These are phyloP conservation scores for Psephotus haematonotus DNA, from an alignment of 2,113 vertebrate species.

Conservation along the genomic window DNA sequence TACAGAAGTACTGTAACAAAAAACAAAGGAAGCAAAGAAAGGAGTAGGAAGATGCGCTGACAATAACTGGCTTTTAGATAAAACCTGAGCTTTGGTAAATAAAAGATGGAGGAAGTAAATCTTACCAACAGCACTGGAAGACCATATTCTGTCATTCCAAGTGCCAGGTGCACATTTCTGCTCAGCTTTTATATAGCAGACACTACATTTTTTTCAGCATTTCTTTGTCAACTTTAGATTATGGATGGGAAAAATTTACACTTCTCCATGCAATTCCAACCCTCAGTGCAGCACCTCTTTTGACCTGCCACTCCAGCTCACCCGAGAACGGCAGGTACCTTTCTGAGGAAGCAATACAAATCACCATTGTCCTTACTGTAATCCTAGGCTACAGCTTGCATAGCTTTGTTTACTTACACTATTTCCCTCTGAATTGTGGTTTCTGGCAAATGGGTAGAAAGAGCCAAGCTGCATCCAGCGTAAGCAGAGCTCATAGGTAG, in stretches of 20 bases:
- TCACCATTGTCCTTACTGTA: neutral
- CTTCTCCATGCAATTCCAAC: neutral
- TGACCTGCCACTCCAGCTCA: neutral
- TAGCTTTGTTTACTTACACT: slow-evolving; percentile 55
- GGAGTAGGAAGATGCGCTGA: neutral
- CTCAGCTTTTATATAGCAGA: neutral
- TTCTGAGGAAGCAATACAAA: neutral
- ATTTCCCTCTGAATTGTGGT: slow-evolving; percentile 83
- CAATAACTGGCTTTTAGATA: neutral
- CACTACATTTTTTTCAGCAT: neutral
- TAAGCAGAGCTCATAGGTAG: slow-evolving; percentile 82
- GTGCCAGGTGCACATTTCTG: neutral
- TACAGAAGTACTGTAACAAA: neutral
- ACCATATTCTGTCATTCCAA: neutral
- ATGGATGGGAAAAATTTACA: neutral
- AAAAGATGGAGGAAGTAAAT: neutral
- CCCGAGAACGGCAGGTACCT: neutral
- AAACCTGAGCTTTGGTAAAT: neutral
- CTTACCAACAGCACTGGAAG: neutral
- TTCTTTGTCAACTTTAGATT: neutral
- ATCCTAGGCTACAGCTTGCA: neutral
- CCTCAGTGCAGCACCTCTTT: neutral
- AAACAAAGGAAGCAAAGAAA: neutral
- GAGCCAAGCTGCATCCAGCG: slow-evolving; percentile 91
- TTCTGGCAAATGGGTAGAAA: slow-evolving; percentile 90